Evolutionary conservation across 2,888 invertebrate species (phyloP).

Genomic region (Mystacides longicornis): DNA sequence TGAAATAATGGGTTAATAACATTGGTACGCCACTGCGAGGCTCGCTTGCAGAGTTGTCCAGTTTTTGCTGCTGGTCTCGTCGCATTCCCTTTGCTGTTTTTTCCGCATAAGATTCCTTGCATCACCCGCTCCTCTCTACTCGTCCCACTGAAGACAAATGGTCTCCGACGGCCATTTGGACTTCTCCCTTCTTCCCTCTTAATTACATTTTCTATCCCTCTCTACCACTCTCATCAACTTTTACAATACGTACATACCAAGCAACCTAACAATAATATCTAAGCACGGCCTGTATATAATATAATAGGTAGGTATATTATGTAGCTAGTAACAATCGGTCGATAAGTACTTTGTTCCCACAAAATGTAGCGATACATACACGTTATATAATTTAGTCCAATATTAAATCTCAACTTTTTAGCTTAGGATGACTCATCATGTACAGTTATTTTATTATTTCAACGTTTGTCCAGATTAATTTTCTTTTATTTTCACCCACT

Average conservation of each 20-base stretch:
- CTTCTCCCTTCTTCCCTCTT: slow-evolving; percentile 34
- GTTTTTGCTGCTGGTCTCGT: slow-evolving; percentile 25
- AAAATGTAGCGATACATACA: too few species aligned
- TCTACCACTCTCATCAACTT: slow-evolving; percentile 18
- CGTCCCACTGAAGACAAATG: slow-evolving; percentile 46
- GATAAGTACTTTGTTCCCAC: slow-evolving; percentile 21
- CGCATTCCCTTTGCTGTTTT: slow-evolving; percentile 26
- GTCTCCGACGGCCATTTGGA: slow-evolving; percentile 33
- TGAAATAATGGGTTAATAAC: neutral
- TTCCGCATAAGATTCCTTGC: slow-evolving; percentile 25
- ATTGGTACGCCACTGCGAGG: slow-evolving; percentile 12
- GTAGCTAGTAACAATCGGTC: too few species aligned
- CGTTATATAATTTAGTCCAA: too few species aligned
- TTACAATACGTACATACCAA: neutral
- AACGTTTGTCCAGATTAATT: too few species aligned
- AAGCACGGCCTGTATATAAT: slow-evolving; percentile 15
- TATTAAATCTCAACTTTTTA: too few species aligned
- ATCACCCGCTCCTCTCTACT: slow-evolving; percentile 24
- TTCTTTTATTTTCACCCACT: too few species aligned
- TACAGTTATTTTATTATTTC: too few species aligned
- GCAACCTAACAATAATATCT: too few species aligned
- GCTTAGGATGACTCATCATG: too few species aligned
- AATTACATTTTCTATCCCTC: slow-evolving; percentile 22
- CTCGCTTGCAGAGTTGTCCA: slow-evolving; percentile 20
- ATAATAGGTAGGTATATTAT: too few species aligned